Percentiles rank a stretch among this genome's conserved stretches.
Conservation (phyloP, 1,140 invertebrate species). For the Planococcus citri region DNA sequence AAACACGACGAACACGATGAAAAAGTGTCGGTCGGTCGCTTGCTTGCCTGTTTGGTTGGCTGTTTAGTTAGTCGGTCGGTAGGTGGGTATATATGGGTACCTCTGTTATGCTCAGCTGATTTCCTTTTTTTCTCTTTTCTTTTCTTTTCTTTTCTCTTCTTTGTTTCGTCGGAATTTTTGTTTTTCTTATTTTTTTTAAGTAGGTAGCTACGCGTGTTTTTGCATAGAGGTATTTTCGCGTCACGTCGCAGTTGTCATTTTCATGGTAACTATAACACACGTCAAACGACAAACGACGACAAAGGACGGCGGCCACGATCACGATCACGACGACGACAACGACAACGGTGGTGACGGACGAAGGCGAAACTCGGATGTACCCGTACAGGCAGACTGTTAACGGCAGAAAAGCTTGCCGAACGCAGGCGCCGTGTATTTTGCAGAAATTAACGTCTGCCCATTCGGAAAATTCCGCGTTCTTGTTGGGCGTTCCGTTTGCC, state of each 20-base stretch:
- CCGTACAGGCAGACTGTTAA: neutral
- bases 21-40: neutral
- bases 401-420: neutral
- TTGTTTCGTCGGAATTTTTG: too few relatives aligned
- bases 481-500: neutral
- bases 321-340: too few relatives aligned
- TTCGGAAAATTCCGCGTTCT: neutral
- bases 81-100: too few relatives aligned
- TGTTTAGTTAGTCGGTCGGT: neutral
- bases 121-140: too few relatives aligned
- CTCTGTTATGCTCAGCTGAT: too few relatives aligned
- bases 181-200: too few relatives aligned
- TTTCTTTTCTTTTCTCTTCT: too few relatives aligned
- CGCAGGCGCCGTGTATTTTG: conserved; percentile 10
- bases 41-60: neutral
- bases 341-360: neutral
- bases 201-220: too few relatives aligned
- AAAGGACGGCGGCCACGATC: neutral
- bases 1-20: neutral
- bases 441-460: neutral
- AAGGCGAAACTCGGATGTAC: neutral
- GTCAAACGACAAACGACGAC: neutral
- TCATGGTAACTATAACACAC: neutral
- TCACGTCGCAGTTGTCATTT: neutral
- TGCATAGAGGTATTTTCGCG: too few relatives aligned